phyloP scores from a whole-genome alignment of 2,113 vertebrate species.

The Catharus fuscescens region DNA sequence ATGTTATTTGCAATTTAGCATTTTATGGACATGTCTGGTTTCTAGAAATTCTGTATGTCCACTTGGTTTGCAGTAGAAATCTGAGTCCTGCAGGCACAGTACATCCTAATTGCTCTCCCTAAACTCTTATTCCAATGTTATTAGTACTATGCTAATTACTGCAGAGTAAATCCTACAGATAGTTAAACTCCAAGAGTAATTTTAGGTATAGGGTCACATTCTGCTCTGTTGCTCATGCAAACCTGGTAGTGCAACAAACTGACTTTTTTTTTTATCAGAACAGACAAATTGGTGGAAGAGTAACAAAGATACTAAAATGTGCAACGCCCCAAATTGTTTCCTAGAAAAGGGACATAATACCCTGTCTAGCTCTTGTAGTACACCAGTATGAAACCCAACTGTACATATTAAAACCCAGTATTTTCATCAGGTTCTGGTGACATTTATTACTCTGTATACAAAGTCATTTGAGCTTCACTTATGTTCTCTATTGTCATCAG shows the following conservation, averaged over 20 bases:
- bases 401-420: slow-evolving; percentile 14
- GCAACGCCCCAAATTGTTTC: slow-evolving; percentile 37
- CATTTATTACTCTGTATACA: slow-evolving; percentile 22
- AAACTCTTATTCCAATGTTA: slow-evolving; percentile 59
- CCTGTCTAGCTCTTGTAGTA: slow-evolving; percentile 51
- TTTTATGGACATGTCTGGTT: slow-evolving; percentile 70
- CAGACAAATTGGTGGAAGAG: slow-evolving; percentile 3
- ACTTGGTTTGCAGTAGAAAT: slow-evolving; percentile 68
- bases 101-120: slow-evolving; percentile 64
- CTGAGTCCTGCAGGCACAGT: slow-evolving; percentile 63
- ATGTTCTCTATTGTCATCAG: slow-evolving; percentile 25
- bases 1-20: slow-evolving; percentile 72
- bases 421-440: slow-evolving; percentile 59
- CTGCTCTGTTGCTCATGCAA: slow-evolving; percentile 51
- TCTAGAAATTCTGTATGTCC: slow-evolving; percentile 72
- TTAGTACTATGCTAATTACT: slow-evolving; percentile 70
- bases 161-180: slow-evolving; percentile 70
- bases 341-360: slow-evolving; percentile 5
- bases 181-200: slow-evolving; percentile 67
- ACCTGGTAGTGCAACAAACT: slow-evolving; percentile 27
- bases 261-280: not conserved
- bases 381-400: slow-evolving; percentile 8
- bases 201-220: slow-evolving; percentile 60
- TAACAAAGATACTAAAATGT: slow-evolving; percentile 3
- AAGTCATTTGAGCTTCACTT: slow-evolving; percentile 44